Base-by-base conservation (phyloP, 2,797 vertebrate species). In the Alauda arvensis region DNA sequence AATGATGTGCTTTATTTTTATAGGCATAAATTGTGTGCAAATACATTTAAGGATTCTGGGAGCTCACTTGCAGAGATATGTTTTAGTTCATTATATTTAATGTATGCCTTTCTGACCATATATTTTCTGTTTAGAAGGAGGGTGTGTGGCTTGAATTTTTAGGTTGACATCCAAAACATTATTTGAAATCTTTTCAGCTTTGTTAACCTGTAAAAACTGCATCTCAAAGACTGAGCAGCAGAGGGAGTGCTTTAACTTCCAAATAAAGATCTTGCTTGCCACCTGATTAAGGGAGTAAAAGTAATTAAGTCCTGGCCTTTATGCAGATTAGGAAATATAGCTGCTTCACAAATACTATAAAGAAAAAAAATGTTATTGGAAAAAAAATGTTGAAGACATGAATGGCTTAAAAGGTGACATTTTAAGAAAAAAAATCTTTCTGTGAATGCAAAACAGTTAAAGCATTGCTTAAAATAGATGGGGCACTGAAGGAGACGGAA, bases 171-270 rank as follows among this genome's bases (percentile, higher is more conserved):
- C 61, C 57, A 56, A 55, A 77, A 34, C 48, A 63, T 28, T 10
- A 40, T 28, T 55, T 3, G 2, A 28, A 69, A 5, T 65, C 24
- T 79, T 83, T 69, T 74, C n/a, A 60, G 49, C 24, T 66, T 89
- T 61, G 42, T 68, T 83, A 51, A 52, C 23, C n/a, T 52, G 55
- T 81, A 43, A 83, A 80, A 79, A 57, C 29, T 95, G 95, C 78
- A 93, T 87, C 63, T 91, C 67, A 62, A 34, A 62, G 34, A 43
- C 24, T 28, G 66, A 91, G 93, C 98, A 98, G 98, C 94, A 98
- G 98, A 98, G 98, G 98, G 98, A 96, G 98, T 94, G 87, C 96
- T 97, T 97, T 92, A 91, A 96, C 98, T 97, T 98, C 74, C 85
- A 94, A 97, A 88, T 85, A 59, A 72, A 89, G 57, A 83, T 45